These are phyloP conservation scores for Murina feae DNA, from an alignment of 2,113 vertebrate genomes.

Conservation along the genomic window DNA sequence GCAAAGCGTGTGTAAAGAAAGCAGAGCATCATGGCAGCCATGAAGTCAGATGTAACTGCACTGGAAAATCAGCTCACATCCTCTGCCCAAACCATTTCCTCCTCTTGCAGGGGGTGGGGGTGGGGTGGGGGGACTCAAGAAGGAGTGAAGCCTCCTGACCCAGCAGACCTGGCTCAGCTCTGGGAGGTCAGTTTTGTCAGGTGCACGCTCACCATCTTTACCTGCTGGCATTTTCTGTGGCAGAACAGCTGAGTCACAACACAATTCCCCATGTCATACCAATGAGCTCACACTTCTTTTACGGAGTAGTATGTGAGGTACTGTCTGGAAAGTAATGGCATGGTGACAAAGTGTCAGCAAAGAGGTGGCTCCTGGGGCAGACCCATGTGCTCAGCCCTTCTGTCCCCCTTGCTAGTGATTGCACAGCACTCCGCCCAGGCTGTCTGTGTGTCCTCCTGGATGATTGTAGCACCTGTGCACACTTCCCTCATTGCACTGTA, in stretches of 20 bases:
- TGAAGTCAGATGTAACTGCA: background rate
- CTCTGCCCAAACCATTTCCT: background rate
- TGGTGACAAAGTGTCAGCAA: background rate
- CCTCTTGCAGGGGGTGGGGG: too few relatives aligned
- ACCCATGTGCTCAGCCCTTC: background rate
- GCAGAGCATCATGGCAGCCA: background rate
- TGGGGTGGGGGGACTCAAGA: rapidly evolving
- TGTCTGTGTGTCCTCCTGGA: background rate
- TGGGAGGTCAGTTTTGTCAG: background rate
- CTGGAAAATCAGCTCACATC: background rate
- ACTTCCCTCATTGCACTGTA: background rate
- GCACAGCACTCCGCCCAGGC: background rate
- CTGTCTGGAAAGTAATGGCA: background rate
- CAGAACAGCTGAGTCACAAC: background rate
- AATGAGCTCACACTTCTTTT: background rate
- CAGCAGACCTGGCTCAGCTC: background rate
- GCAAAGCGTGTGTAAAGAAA: background rate
- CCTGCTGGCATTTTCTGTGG: background rate
- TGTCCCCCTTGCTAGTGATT: background rate
- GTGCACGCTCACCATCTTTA: background rate
- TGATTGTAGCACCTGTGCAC: rapidly evolving
- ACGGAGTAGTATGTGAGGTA: background rate
- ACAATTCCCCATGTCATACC: background rate
- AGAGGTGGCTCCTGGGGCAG: background rate
- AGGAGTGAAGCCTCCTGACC: background rate